A percentile compares a stretch with the other conserved stretches of the same genome.
These are phyloP conservation scores for Scaptomyza graminum DNA, from an alignment of 1,140 invertebrate genomes.

Conservation along the genomic window DNA sequence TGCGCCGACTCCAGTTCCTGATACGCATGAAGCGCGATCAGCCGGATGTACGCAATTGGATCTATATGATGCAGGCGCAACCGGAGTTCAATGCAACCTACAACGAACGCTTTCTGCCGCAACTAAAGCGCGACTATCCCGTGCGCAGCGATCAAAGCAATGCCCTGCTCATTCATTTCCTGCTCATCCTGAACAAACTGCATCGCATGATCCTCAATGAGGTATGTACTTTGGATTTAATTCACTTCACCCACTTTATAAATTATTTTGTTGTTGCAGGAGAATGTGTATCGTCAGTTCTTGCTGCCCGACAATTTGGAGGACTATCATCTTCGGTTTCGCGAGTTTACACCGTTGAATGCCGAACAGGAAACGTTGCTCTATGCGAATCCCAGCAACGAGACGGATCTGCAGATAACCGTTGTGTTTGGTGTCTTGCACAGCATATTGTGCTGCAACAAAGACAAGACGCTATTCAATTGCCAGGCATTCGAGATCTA, in stretches of 20 bases:
- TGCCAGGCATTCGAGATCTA: constrained; percentile 89
- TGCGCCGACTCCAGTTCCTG: constrained; percentile 85
- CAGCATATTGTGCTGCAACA: constrained; percentile 86
- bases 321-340: constrained; percentile 50
- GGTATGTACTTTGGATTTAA: too few relatives aligned
- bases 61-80: constrained; percentile 73
- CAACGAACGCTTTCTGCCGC: constrained; percentile 60
- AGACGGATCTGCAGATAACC: constrained; percentile 85
- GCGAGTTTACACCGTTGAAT: constrained; percentile 41
- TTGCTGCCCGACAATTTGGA: constrained; percentile 63
- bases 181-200: constrained; percentile 58
- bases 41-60: constrained; percentile 70
- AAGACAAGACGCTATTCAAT: constrained; percentile 86
- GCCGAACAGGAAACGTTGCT: constrained; percentile 60
- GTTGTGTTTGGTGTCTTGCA: constrained; percentile 86
- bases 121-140: constrained; percentile 64
- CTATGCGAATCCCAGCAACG: constrained; percentile 82
- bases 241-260: background rate
- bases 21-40: constrained; percentile 63
- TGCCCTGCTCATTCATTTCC: constrained; percentile 66
- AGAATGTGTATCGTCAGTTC: constrained; percentile 47
- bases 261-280: constrained; percentile 16
- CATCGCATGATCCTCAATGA: constrained; percentile 52
- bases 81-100: constrained; percentile 52
- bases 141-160: constrained; percentile 48